phyloP scores from a whole-genome alignment of 2,797 vertebrate species.

The Helostoma temminkii region DNA sequence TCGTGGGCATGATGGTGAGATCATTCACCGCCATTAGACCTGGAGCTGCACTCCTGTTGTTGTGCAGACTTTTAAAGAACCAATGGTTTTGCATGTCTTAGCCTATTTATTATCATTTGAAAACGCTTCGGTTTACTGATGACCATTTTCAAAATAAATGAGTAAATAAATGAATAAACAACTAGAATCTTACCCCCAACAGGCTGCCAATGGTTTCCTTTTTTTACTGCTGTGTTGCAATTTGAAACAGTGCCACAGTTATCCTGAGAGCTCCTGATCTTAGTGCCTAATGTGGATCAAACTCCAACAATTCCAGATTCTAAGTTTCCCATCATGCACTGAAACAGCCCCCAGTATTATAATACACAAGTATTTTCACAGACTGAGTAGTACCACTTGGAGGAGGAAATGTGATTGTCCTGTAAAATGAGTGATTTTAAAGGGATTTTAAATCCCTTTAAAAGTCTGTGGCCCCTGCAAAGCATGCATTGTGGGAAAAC shows the following conservation, averaged over 20 bases:
- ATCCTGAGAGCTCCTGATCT: background rate
- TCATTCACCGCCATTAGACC: conserved; percentile 64
- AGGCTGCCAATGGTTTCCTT: no score
- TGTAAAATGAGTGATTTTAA: no score
- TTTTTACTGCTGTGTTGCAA: no score
- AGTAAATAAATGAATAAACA: no score
- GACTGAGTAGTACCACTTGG: background rate
- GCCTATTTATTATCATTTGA: background rate
- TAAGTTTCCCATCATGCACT: background rate
- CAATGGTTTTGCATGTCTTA: background rate
- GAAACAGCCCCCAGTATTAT: no score
- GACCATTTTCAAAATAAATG: conserved; percentile 12
- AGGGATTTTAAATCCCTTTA: background rate
- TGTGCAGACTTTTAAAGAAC: conserved; percentile 22
- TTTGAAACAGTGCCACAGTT: background rate
- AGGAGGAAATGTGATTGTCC: background rate
- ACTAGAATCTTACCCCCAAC: no score
- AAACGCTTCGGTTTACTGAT: conserved; percentile 3
- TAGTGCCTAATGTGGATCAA: background rate
- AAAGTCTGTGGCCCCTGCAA: no score
- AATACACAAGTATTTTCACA: background rate
- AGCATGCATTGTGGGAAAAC: background rate
- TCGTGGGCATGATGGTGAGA: conserved; percentile 68
- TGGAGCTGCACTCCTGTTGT: conserved; percentile 25
- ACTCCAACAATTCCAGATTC: background rate